Conservation (phyloP, 2,113 vertebrate species). For the Pogona vitticeps region DNA sequence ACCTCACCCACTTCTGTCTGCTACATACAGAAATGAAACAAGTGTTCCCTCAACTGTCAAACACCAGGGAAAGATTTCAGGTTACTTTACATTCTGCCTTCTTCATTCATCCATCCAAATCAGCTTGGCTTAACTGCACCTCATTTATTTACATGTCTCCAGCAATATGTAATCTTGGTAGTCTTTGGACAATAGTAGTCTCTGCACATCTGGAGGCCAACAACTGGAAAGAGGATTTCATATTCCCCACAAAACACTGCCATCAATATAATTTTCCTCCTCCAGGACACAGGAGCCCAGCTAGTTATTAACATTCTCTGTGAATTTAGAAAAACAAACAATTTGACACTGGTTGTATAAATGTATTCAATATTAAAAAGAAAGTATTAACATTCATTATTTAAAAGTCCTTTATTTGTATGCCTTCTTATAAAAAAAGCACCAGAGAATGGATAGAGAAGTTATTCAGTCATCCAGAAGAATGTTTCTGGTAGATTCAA, state of each 20-base stretch:
- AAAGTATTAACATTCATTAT: constrained; percentile 12
- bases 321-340: constrained; percentile 7
- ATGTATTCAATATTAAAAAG: constrained; percentile 5
- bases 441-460: not conserved
- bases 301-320: not conserved
- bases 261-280: not conserved
- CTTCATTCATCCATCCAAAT: not conserved
- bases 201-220: not conserved
- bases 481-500: not conserved
- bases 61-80: not conserved
- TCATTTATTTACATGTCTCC: not conserved
- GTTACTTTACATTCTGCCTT: not conserved
- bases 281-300: not conserved
- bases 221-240: not conserved
- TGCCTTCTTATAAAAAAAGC: constrained; percentile 6
- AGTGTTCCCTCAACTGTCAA: not conserved
- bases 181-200: not conserved
- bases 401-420: constrained; percentile 13
- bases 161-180: not conserved
- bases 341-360: not conserved
- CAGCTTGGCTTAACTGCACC: not conserved
- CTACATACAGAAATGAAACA: not conserved
- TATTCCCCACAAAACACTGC: not conserved
- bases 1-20: not conserved
- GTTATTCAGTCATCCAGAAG: not conserved